phyloP scores from a whole-genome alignment of 2,113 vertebrate genomes.

The Trematomus loennbergii region DNA sequence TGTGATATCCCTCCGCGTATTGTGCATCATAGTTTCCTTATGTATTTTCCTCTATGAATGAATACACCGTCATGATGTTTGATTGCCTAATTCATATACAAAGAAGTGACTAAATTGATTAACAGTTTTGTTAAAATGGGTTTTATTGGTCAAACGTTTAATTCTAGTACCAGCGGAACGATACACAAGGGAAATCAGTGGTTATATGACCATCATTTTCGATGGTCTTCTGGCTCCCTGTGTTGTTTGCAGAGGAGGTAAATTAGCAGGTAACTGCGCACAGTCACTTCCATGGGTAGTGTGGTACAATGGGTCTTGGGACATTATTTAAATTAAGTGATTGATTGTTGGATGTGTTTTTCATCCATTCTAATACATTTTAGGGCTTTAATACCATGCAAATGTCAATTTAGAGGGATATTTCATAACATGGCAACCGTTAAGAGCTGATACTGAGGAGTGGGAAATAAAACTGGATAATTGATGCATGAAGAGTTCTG shows the following conservation, averaged over 20 bases:
- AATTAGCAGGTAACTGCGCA: constrained; percentile 24
- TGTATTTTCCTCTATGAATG: no score
- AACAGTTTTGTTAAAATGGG: rapidly evolving
- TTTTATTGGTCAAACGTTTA: background rate
- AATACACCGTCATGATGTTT: background rate
- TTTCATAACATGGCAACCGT: background rate
- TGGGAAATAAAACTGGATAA: background rate
- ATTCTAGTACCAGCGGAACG: constrained; percentile 75
- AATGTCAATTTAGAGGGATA: background rate
- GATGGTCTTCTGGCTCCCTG: constrained; percentile 78
- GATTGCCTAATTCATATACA: rapidly evolving
- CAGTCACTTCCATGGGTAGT: background rate
- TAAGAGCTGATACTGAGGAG: background rate
- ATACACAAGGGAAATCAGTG: constrained; percentile 28
- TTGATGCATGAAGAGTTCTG: background rate
- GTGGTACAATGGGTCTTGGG: no score
- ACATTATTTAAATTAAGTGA: no score
- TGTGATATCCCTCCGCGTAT: constrained; percentile 59
- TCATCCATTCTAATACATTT: no score
- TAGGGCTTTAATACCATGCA: background rate
- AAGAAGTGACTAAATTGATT: rapidly evolving
- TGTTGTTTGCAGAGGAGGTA: background rate
- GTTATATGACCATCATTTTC: constrained; percentile 83
- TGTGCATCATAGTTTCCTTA: rapidly evolving
- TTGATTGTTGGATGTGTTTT: background rate